A percentile compares a stretch with the other conserved stretches of the same genome.
phyloP scores from a whole-genome alignment of 2,113 vertebrate species.

The Tachysurus vachellii region DNA sequence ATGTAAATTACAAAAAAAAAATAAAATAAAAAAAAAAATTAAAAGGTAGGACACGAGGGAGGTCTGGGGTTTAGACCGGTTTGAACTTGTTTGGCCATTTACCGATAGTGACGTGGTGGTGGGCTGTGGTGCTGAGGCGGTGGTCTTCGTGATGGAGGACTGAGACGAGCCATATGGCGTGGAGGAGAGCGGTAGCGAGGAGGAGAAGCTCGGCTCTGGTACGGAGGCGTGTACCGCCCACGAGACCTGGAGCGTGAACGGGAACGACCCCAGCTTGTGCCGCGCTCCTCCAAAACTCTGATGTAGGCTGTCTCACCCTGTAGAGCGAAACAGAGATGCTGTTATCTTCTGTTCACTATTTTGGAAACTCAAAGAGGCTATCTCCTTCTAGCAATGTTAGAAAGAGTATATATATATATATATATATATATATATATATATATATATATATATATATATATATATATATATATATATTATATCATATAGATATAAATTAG shows the following conservation, averaged over 20 bases:
- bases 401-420: background rate
- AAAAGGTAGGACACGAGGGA: constrained; percentile 47
- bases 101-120: constrained; percentile 76
- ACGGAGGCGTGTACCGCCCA: constrained; percentile 84
- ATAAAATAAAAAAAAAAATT: constrained; percentile 43
- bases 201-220: constrained; percentile 84
- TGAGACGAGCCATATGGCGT: constrained; percentile 76
- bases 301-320: constrained; percentile 91
- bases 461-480: too few relatives aligned
- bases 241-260: constrained; percentile 88
- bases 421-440: too few relatives aligned
- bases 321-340: constrained; percentile 4
- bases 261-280: constrained; percentile 81
- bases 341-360: background rate
- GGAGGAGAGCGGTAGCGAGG: constrained; percentile 84
- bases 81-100: constrained; percentile 47
- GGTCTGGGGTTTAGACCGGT: background rate
- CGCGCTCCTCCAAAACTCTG: constrained; percentile 84
- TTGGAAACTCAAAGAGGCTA: too few relatives aligned
- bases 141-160: constrained; percentile 71
- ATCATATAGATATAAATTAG: background rate
- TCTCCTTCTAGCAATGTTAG: background rate
- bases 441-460: too few relatives aligned
- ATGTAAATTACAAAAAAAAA: constrained; percentile 62
- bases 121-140: constrained; percentile 70